These are phyloP conservation scores for Lutjanus erythropterus DNA, from an alignment of 2,113 vertebrate genomes.

Conservation along the genomic window DNA sequence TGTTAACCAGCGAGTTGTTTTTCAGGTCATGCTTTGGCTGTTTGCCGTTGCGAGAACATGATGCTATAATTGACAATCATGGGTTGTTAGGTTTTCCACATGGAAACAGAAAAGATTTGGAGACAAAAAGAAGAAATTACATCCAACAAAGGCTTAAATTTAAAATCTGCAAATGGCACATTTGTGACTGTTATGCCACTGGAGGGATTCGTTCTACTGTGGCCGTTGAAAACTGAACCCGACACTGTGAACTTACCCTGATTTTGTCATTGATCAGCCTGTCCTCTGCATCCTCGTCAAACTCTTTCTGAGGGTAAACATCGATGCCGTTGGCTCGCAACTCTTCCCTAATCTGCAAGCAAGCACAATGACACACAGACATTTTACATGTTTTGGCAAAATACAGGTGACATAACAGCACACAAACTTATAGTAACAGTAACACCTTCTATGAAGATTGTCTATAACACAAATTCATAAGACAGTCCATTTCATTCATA, in stretches of 20 bases:
- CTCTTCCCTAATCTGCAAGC: constrained; percentile 92
- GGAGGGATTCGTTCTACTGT: neutral
- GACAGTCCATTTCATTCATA: too few relatives aligned
- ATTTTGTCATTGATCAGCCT: constrained; percentile 96
- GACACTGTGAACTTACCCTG: constrained; percentile 85
- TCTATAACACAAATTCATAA: too few relatives aligned
- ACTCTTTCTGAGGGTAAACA: constrained; percentile 97
- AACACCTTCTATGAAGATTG: too few relatives aligned
- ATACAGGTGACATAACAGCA: too few relatives aligned
- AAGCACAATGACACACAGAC: constrained; percentile 18
- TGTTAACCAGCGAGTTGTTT: neutral
- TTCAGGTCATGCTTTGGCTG: constrained; percentile 5
- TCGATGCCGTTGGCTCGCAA: constrained; percentile 94
- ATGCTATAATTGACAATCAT: neutral
- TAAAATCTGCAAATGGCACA: neutral
- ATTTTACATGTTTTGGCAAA: too few relatives aligned
- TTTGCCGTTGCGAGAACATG: neutral
- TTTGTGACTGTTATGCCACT: neutral
- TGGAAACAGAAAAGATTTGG: neutral
- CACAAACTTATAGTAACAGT: neutral
- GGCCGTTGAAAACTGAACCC: neutral
- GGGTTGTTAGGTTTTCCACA: neutral
- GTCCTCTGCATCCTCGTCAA: constrained; percentile 96
- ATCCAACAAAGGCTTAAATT: neutral
- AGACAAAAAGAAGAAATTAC: neutral